Conservation (phyloP, 2,888 invertebrate species). For the Fragum whitleyi region DNA sequence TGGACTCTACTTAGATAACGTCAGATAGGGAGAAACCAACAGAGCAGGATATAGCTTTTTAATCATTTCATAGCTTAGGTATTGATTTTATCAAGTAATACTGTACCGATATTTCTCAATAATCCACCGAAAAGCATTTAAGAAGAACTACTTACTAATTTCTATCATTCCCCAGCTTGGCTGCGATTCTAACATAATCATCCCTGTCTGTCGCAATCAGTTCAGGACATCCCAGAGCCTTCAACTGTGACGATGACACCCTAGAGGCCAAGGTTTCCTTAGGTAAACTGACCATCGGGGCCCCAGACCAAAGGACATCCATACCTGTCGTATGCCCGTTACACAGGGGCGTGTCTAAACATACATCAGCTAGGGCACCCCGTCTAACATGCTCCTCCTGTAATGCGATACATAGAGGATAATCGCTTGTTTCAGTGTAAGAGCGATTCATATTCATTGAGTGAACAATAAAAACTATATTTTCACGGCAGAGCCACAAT, state of each 20-base stretch:
- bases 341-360: conserved; percentile 98
- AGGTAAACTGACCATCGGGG: conserved; percentile 98
- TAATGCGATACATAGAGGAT: conserved; percentile 30
- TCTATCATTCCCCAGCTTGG: conserved; percentile 94
- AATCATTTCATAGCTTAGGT: no score
- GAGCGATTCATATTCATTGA: no score
- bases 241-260: conserved; percentile 98
- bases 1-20: no score
- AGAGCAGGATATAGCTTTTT: no score
- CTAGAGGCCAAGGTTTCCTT: conserved; percentile 90
- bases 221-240: conserved; percentile 96
- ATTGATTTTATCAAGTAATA: no score
- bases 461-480: no score
- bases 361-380: conserved; percentile 99
- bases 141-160: conserved; percentile 96
- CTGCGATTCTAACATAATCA: conserved; percentile 97
- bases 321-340: conserved; percentile 99
- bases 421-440: no score
- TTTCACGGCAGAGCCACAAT: no score
- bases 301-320: conserved; percentile 99
- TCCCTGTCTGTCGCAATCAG: conserved; percentile 94
- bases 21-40: no score
- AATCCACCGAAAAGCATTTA: no score
- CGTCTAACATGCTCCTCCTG: conserved; percentile 97
- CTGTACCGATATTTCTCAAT: no score